A percentile compares a stretch with the other conserved stretches of the same genome.
Evolutionary conservation across 2,888 invertebrate genomes (phyloP).

Genomic region (Tromatobia lineatoria): DNA sequence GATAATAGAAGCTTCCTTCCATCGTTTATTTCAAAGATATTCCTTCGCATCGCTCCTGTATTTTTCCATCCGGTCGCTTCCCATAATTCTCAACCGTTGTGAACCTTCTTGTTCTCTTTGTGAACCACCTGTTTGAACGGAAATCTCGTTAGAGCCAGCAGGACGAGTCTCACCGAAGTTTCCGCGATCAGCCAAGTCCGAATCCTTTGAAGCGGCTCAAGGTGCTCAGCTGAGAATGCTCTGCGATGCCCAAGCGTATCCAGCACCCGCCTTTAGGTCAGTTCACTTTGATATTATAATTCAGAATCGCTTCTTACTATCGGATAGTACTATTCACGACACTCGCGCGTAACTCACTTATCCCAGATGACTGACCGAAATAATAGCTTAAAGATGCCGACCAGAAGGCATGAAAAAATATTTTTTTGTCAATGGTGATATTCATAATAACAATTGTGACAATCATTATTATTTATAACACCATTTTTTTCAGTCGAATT

Average conservation of each 20-base stretch:
- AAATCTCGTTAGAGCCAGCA: slow-evolving; percentile 82
- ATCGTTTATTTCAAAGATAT: neutral
- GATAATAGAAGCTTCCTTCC: neutral
- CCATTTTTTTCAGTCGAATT: no score
- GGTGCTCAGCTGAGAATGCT: slow-evolving; percentile 83
- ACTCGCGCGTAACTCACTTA: slow-evolving; percentile 34
- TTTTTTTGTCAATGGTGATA: no score
- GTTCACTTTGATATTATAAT: slow-evolving; percentile 68
- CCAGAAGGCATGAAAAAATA: no score
- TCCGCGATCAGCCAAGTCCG: slow-evolving; percentile 86
- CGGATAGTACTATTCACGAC: slow-evolving; percentile 30
- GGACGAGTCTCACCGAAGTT: slow-evolving; percentile 84
- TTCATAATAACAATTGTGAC: no score
- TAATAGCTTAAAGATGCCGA: neutral
- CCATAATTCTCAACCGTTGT: slow-evolving; percentile 7
- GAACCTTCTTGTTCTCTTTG: slow-evolving; percentile 28
- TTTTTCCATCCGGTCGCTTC: slow-evolving; percentile 32
- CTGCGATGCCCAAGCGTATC: slow-evolving; percentile 83
- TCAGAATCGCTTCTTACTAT: slow-evolving; percentile 33
- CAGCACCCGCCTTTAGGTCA: slow-evolving; percentile 82
- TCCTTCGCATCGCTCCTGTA: slow-evolving; percentile 23
- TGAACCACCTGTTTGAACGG: slow-evolving; percentile 63
- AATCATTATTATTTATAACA: no score
- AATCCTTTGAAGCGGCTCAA: slow-evolving; percentile 77
- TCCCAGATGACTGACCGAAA: neutral